Percentiles rank a stretch among this genome's conserved stretches.
phyloP scores from a whole-genome alignment of 2,888 invertebrate genomes.

The Eurytoma adleriae region DNA sequence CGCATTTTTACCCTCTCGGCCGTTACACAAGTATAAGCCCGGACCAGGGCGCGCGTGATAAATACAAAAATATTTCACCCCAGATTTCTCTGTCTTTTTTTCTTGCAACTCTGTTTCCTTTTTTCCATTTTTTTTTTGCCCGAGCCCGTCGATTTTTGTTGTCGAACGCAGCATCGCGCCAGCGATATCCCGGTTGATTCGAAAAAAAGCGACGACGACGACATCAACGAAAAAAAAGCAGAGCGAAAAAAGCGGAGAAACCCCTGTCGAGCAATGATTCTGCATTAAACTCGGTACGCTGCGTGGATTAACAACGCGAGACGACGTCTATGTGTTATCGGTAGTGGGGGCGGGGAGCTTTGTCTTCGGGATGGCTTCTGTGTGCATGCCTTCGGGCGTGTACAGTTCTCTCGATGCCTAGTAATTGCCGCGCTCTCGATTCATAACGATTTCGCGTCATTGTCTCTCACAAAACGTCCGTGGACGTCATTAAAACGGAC shows the following conservation, averaged over 20 bases:
- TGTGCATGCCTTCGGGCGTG: constrained; percentile 33
- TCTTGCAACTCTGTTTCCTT: constrained; percentile 50
- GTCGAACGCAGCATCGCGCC: neutral
- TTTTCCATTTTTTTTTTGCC: constrained; percentile 51
- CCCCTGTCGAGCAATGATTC: constrained; percentile 43
- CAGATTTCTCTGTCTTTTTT: constrained; percentile 59
- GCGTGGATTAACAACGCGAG: constrained; percentile 47
- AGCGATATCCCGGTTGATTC: constrained; percentile 27
- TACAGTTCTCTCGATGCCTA: constrained; percentile 14
- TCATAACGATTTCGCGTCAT: constrained; percentile 56
- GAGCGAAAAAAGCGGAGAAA: constrained; percentile 26
- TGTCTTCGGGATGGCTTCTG: constrained; percentile 46
- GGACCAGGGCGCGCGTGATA: constrained; percentile 67
- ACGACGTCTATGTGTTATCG: constrained; percentile 39
- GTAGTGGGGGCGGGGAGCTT: constrained; percentile 15
- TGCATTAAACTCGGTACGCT: constrained; percentile 46
- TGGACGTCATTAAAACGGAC: constrained; percentile 52
- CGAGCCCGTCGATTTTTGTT: constrained; percentile 9
- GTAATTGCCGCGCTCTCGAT: constrained; percentile 55
- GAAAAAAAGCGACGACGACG: neutral
- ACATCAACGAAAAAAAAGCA: neutral
- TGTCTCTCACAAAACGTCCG: constrained; percentile 53
- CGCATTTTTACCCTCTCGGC: constrained; percentile 63
- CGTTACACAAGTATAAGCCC: constrained; percentile 66
- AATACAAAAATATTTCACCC: constrained; percentile 69